Evolutionary conservation across 2,113 vertebrate species (phyloP), one percentile per base, ranked within the genome.

Genomic region (Struthidea cinerea): DNA sequence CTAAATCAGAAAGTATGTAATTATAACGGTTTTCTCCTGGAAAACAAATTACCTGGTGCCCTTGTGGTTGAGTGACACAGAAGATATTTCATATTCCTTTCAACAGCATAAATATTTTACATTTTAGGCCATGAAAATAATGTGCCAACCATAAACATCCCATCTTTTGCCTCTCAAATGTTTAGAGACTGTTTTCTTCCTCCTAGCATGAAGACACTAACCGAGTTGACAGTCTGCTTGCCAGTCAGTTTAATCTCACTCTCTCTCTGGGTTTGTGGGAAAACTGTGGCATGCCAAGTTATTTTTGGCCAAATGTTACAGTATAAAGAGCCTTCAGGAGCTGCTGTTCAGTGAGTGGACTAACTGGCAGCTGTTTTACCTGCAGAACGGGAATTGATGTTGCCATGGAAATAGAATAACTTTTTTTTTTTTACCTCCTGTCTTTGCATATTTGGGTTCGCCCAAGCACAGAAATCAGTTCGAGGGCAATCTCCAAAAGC

Each of bases 301-400:
- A 98, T 98, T 98, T 98, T 97, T 97, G 97, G 96, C 96, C 93
- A 75, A 96, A 95, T 50, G 42, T 82, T 52, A 60, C 50, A 56
- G 76, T 15, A 55, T 75, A 78, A 93, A 91, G 77, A 95, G 89
- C 95, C 97, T 97, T 94, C 97, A 94, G 97, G 97, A 95, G 92
- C 91, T 97, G 96, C 95, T 97, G 78, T 97, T 98, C 98, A 97
- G 95, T 96, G 98, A 97, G 95, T 97, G 97, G 98, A 97, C 98
- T 96, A 95, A 97, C 97, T 96, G 97, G 97, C 97, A 97, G 98
- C 96, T 97, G 94, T 96, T 98, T 96, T 96, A 98, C 98, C 98
- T 98, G 98, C 98, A 98, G 98, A 98, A 98, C 97, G 97, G 91
- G 98, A 98, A 98, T 95, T 97, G 98, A 97, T 93, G 98, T 99